Conservation (phyloP, 2,113 vertebrate genomes). For the Rhinoptilus africanus region DNA sequence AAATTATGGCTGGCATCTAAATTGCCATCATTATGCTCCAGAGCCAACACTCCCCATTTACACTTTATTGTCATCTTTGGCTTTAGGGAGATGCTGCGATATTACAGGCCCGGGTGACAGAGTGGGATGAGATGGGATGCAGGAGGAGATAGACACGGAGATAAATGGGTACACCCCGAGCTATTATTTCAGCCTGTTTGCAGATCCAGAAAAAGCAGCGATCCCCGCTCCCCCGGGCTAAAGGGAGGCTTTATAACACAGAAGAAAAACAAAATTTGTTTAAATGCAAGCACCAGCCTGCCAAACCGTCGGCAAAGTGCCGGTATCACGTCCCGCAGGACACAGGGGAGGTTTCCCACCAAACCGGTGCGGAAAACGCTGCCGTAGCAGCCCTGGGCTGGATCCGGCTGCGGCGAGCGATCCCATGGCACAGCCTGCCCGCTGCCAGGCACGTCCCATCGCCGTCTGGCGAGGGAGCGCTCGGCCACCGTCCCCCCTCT, state of each 20-base stretch:
- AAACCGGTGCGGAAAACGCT: background rate
- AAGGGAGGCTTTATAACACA: background rate
- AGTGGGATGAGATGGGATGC: slow-evolving; percentile 15
- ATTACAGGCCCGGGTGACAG: slow-evolving; percentile 34
- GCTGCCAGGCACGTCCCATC: background rate
- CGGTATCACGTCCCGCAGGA: background rate
- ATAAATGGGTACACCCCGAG: slow-evolving; percentile 39
- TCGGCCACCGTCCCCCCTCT: background rate
- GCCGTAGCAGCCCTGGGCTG: background rate
- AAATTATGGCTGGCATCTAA: slow-evolving; percentile 58
- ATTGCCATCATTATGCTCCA: slow-evolving; percentile 62
- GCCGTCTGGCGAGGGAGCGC: background rate
- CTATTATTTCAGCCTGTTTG: slow-evolving; percentile 29
- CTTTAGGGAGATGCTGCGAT: slow-evolving; percentile 58
- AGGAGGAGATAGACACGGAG: background rate
- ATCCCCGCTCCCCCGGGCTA: background rate
- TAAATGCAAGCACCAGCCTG: background rate
- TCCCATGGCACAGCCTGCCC: background rate
- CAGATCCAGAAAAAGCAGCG: background rate
- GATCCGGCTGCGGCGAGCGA: rapidly evolving
- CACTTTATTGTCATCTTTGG: slow-evolving; percentile 51
- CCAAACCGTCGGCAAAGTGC: background rate
- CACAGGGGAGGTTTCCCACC: background rate
- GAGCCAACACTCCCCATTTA: slow-evolving; percentile 61
- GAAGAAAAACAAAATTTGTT: slow-evolving; percentile 27